Percentiles rank a stretch among this genome's conserved stretches.
phyloP scores from a whole-genome alignment of 2,113 vertebrate genomes.

The Pomatostomus ruficeps region DNA sequence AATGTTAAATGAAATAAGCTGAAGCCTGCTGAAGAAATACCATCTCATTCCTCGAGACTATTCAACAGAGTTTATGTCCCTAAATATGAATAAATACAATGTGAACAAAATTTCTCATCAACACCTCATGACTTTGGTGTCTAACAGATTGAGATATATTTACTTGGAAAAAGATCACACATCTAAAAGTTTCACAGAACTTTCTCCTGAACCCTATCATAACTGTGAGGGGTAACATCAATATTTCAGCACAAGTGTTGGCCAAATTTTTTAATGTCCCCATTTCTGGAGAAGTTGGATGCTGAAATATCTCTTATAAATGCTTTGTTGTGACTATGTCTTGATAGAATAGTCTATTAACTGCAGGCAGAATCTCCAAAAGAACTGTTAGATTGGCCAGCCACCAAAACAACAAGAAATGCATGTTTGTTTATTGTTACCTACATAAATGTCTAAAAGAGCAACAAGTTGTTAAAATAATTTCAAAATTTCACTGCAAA shows the following conservation, averaged over 20 bases:
- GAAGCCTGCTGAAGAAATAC: not conserved
- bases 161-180: not conserved
- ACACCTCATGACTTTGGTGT: not conserved
- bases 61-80: not conserved
- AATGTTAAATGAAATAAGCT: conserved; percentile 6
- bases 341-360: not conserved
- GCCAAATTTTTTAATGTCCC: not conserved
- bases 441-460: not conserved
- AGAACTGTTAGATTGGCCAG: not conserved
- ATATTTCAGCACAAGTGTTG: not conserved
- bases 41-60: not conserved
- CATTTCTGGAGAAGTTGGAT: not conserved
- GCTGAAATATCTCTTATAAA: not conserved
- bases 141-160: not conserved
- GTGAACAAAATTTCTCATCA: not conserved
- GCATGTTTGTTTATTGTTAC: not conserved
- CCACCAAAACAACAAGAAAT: not conserved
- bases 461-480: not conserved
- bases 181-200: not conserved
- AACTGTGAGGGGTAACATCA: not conserved
- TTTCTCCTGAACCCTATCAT: not conserved
- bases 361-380: not conserved
- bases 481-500: not conserved
- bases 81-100: not conserved
- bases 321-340: not conserved